These are phyloP conservation scores for Squalus acanthias DNA, from an alignment of 2,797 vertebrate genomes.

Conservation along the genomic window DNA sequence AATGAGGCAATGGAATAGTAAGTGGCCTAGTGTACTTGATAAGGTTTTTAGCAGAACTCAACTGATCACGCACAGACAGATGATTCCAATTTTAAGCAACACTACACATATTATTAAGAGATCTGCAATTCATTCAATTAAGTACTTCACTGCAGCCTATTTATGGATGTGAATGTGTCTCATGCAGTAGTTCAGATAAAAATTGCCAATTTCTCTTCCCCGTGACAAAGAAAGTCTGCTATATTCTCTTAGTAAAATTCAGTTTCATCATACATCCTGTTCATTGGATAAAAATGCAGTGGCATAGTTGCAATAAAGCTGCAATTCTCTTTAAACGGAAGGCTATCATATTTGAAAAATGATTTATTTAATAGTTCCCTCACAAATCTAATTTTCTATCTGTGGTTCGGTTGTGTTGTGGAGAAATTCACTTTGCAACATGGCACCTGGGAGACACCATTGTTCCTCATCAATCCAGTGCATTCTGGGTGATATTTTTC, in stretches of 20 bases:
- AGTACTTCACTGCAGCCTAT: constrained; percentile 13
- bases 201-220: constrained; percentile 10
- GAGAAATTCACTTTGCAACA: neutral
- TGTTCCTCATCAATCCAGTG: neutral
- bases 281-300: neutral
- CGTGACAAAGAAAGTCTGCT: neutral
- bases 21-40: constrained; percentile 22
- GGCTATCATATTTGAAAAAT: neutral
- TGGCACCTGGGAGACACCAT: neutral
- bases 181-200: neutral
- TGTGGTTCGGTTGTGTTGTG: neutral
- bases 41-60: constrained; percentile 8
- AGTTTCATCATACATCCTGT: neutral
- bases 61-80: constrained; percentile 8
- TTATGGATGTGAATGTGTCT: constrained; percentile 18
- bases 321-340: neutral
- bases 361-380: neutral
- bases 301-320: neutral
- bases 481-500: neutral
- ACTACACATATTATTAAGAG: constrained; percentile 17
- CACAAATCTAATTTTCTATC: neutral
- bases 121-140: constrained; percentile 33
- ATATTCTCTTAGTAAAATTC: neutral
- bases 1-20: constrained; percentile 15
- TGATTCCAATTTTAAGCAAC: constrained; percentile 31